Evolutionary conservation across 2,888 invertebrate species (phyloP), one percentile per base, ranked within the genome.

Genomic region (Carabus problematicus): DNA sequence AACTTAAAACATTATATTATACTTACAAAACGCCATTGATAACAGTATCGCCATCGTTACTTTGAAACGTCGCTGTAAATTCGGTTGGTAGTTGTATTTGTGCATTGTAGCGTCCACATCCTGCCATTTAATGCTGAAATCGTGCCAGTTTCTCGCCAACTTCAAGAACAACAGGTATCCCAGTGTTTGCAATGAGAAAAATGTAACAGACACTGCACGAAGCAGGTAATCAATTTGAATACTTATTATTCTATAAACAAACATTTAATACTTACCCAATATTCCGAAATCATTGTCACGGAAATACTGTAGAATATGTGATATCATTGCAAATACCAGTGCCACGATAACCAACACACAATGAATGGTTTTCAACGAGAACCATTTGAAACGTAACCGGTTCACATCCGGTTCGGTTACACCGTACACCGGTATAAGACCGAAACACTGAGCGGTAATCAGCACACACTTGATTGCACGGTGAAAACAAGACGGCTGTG

Each of bases 71-170:
- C 73, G 74, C 40, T 76, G 77, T 16, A 78, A 70, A 52, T 76
- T 73, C 12, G 70, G 66, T 3, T 77, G 73, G 58, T 73, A 70
- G 7, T 74, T 73, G 64, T 79, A 79, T 18, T 73, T 73, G 56
- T 75, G 74, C 77, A 80, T 78, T 1, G 76, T 74, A 29, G 73
- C 72, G 71, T 82, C 82, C 8, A 80, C 76, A 7, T 74, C 73
- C 7, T 75, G 72, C 79, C 81, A 82, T 71, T 78, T 77, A 19
- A 74, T 73, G 61, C 79, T 72, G n/a, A 79, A 74, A 4, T 18
- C 66, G 14, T 73, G 59, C 78, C 78, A 79, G 45, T 75, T 71
- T 14, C 66, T 66, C 0, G 77, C 75, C 12, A 78, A 72, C 71
- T 75, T 71, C 4, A 79, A 76, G 55, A 78, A 76, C 56, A 76